Evolutionary conservation across 1,140 invertebrate genomes (phyloP).

Genomic region (Triops cancriformis): DNA sequence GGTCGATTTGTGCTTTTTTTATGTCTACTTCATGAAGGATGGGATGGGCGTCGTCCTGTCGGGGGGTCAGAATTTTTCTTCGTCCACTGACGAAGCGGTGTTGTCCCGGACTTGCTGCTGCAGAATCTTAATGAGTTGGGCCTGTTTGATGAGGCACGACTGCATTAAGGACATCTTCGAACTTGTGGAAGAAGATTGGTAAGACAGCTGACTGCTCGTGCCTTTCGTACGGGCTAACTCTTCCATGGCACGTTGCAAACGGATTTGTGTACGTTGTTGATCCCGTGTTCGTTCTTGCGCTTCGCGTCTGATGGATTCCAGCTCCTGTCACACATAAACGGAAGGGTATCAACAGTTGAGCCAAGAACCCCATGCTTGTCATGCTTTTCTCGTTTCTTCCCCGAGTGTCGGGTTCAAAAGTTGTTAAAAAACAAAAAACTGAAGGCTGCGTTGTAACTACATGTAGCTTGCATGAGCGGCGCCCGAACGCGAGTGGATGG

Average conservation of each 20-base stretch:
- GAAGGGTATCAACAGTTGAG: neutral
- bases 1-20: no score
- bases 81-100: neutral
- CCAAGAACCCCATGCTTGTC: neutral
- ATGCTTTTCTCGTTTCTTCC: neutral
- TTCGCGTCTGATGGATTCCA: neutral
- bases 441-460: no score
- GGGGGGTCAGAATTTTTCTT: neutral
- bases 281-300: constrained; percentile 2
- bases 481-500: no score
- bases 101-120: neutral
- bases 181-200: neutral
- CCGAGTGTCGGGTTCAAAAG: neutral
- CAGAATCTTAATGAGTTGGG: neutral
- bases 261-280: neutral
- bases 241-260: neutral
- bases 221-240: neutral
- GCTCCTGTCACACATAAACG: neutral
- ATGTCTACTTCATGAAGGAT: no score
- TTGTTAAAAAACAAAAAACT: no score
- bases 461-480: no score
- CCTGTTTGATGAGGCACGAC: constrained; percentile 1
- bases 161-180: neutral
- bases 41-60: neutral
- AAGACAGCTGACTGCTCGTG: neutral